These are phyloP conservation scores for Eilema caniola DNA, from an alignment of 2,888 invertebrate species.

Conservation along the genomic window DNA sequence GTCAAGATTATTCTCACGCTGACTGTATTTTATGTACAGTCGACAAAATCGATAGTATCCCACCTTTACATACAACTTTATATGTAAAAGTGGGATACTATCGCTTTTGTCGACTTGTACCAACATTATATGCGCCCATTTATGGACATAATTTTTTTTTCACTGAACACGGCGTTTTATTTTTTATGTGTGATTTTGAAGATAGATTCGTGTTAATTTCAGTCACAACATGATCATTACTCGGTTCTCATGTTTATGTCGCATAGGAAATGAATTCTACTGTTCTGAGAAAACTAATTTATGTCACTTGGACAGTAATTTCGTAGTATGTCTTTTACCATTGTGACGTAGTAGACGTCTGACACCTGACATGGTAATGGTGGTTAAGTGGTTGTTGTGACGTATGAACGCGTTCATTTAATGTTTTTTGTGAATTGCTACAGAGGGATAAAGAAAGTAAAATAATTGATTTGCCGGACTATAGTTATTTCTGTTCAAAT, in stretches of 20 bases:
- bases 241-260: conserved; percentile 5
- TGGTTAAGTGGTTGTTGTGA: not conserved
- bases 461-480: no score
- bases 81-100: no score
- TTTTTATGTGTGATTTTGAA: conserved; percentile 17
- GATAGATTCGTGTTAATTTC: conserved; percentile 9
- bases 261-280: not conserved
- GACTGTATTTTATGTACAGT: no score
- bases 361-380: not conserved
- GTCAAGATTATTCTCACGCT: no score
- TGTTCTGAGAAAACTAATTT: not conserved
- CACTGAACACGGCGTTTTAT: not conserved
- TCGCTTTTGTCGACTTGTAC: no score
- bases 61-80: no score
- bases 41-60: no score
- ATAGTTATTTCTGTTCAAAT: no score
- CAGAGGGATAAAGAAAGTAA: not conserved
- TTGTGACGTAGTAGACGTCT: not conserved
- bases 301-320: conserved; percentile 2
- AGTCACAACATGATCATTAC: conserved; percentile 14
- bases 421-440: not conserved
- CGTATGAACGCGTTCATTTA: not conserved
- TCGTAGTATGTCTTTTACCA: not conserved
- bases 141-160: not conserved
- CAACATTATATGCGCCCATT: not conserved